A percentile compares a stretch with the other conserved stretches of the same genome.
phyloP scores from a whole-genome alignment of 2,113 vertebrate genomes.

The Sander lucioperca region DNA sequence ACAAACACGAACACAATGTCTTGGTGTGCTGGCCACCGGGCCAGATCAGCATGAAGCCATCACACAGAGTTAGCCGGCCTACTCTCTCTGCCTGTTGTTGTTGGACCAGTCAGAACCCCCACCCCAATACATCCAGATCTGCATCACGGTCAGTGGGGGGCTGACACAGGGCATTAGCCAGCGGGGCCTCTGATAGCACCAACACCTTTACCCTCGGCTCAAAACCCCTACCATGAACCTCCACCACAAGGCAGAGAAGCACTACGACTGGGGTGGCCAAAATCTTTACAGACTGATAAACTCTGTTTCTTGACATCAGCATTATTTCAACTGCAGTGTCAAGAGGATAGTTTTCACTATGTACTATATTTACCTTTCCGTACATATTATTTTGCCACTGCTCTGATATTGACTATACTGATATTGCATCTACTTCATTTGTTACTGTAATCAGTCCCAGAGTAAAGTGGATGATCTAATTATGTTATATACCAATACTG shows the following conservation, averaged over 20 bases:
- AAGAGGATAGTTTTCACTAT: not conserved
- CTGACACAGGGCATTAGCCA: slow-evolving; percentile 82
- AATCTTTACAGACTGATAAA: slow-evolving; percentile 29
- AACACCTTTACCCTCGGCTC: slow-evolving; percentile 67
- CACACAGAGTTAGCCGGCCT: slow-evolving; percentile 79
- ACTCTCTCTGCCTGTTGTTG: slow-evolving; percentile 61
- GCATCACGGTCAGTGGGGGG: slow-evolving; percentile 75
- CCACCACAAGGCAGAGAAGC: slow-evolving; percentile 30
- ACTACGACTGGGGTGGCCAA: slow-evolving; percentile 5
- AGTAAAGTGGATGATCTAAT: slow-evolving; percentile 2
- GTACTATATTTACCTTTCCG: not conserved
- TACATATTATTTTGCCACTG: not conserved
- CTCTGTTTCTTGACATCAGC: slow-evolving; percentile 4
- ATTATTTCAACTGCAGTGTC: slow-evolving; percentile 11
- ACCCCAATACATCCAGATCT: slow-evolving; percentile 74
- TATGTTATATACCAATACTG: slow-evolving; percentile 10
- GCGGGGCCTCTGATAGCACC: slow-evolving; percentile 66
- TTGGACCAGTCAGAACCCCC: slow-evolving; percentile 75
- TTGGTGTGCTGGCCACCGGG: slow-evolving; percentile 59
- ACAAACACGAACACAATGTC: slow-evolving; percentile 52
- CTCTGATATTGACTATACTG: not conserved
- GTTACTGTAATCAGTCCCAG: not conserved
- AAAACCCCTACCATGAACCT: slow-evolving; percentile 37
- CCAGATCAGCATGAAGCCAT: slow-evolving; percentile 83
- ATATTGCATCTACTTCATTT: not conserved